Evolutionary conservation across 2,113 vertebrate species (phyloP).

Genomic region (Eulemur rufifrons): DNA sequence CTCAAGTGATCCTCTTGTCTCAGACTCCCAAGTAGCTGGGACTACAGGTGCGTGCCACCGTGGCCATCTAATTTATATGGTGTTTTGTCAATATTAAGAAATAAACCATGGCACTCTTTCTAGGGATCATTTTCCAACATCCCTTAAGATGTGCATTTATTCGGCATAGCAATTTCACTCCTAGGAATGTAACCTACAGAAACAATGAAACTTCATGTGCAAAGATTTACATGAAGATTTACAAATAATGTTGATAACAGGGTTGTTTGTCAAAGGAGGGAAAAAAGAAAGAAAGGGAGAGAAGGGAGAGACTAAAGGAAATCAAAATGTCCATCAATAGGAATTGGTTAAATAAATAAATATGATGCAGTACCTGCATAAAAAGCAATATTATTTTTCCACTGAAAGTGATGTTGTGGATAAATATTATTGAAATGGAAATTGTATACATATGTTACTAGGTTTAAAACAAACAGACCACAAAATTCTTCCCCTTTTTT

Average conservation of each 20-base stretch:
- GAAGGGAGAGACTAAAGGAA: background rate
- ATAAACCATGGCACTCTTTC: background rate
- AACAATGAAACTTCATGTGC: background rate
- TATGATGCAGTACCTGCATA: background rate
- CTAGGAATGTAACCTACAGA: background rate
- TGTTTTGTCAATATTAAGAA: background rate
- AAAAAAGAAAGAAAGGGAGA: background rate
- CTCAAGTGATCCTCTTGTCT: too few relatives aligned
- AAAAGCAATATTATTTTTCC: conserved; percentile 29
- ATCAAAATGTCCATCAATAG: background rate
- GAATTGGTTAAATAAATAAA: conserved; percentile 18
- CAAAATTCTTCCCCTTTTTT: background rate
- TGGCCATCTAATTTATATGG: background rate
- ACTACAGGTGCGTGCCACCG: too few relatives aligned
- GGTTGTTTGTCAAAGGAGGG: background rate
- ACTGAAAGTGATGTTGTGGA: background rate
- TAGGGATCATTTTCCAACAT: background rate
- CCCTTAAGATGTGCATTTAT: background rate
- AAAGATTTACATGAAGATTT: conserved; percentile 26
- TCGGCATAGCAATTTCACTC: background rate
- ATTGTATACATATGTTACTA: background rate
- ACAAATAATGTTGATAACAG: background rate
- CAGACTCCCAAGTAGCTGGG: too few relatives aligned
- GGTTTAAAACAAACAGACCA: background rate
- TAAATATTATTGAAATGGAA: background rate